Evolutionary conservation across 2,797 vertebrate species (phyloP).

Genomic region (Percopsis omiscomaycus): DNA sequence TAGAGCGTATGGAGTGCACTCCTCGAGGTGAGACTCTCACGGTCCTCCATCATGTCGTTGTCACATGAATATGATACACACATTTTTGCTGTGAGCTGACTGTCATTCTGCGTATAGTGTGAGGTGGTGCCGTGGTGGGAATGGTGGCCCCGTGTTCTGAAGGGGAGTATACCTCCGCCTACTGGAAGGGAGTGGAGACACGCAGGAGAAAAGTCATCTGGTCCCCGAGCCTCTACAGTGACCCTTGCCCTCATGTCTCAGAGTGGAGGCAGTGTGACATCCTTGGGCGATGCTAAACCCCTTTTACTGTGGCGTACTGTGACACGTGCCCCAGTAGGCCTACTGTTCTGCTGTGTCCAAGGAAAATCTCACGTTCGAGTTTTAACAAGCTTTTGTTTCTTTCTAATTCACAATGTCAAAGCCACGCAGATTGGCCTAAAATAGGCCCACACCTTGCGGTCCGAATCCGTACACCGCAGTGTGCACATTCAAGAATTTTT

Average conservation of each 20-base stretch:
- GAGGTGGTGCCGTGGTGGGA: constrained; percentile 28
- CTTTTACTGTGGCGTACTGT: too few species aligned
- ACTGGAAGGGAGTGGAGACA: constrained; percentile 39
- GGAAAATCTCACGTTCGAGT: too few species aligned
- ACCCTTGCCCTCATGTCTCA: constrained; percentile 40
- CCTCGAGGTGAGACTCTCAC: constrained; percentile 74
- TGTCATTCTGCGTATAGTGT: too few species aligned
- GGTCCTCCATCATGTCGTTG: not conserved
- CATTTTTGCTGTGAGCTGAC: not conserved
- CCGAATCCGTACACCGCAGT: too few species aligned
- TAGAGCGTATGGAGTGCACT: constrained; percentile 85
- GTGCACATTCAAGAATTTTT: too few species aligned
- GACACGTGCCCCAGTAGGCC: constrained; percentile 7
- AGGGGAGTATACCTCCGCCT: constrained; percentile 1
- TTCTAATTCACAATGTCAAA: too few species aligned
- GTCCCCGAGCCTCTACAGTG: constrained; percentile 14
- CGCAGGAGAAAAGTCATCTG: constrained; percentile 34
- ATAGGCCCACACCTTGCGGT: too few species aligned
- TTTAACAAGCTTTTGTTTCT: not conserved
- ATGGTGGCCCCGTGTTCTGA: constrained; percentile 49
- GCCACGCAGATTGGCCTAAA: too few species aligned
- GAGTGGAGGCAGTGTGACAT: constrained; percentile 53
- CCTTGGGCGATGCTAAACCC: constrained; percentile 33
- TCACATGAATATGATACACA: not conserved
- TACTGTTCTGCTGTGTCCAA: too few species aligned